These are phyloP conservation scores for Okamejei kenojei DNA, from an alignment of 2,797 vertebrate genomes.

Conservation along the genomic window DNA sequence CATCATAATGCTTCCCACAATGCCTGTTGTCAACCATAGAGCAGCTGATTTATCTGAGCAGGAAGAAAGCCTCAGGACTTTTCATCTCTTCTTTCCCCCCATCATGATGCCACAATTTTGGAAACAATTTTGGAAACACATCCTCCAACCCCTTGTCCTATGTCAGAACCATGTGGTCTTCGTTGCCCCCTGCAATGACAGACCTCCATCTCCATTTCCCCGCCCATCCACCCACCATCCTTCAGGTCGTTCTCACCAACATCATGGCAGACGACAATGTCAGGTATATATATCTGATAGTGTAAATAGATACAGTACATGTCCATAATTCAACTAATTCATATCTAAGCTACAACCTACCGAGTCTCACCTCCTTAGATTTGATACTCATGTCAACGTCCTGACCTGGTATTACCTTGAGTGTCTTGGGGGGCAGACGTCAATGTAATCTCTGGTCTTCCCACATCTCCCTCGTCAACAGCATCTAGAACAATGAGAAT, in stretches of 20 bases:
- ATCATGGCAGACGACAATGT: too few species aligned
- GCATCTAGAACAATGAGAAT: background rate
- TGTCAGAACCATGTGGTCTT: background rate
- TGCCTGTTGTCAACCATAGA: background rate
- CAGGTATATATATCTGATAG: background rate
- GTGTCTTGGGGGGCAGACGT: background rate
- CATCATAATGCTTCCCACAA: background rate
- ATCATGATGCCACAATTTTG: background rate
- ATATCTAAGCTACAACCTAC: background rate
- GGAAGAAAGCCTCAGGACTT: background rate
- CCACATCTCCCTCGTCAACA: background rate
- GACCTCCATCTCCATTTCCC: too few species aligned
- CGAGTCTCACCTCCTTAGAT: background rate
- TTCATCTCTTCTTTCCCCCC: background rate
- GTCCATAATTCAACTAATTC: too few species aligned
- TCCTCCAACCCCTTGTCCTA: background rate
- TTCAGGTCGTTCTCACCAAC: background rate
- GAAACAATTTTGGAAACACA: background rate
- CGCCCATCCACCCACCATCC: background rate
- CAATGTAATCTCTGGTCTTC: background rate
- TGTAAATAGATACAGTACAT: too few species aligned
- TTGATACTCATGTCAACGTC: background rate
- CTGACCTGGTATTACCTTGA: background rate
- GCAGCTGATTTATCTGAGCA: too few species aligned
- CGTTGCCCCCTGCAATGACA: background rate